phyloP scores from a whole-genome alignment of 2,797 vertebrate species.

The Semaprochilodus insignis region DNA sequence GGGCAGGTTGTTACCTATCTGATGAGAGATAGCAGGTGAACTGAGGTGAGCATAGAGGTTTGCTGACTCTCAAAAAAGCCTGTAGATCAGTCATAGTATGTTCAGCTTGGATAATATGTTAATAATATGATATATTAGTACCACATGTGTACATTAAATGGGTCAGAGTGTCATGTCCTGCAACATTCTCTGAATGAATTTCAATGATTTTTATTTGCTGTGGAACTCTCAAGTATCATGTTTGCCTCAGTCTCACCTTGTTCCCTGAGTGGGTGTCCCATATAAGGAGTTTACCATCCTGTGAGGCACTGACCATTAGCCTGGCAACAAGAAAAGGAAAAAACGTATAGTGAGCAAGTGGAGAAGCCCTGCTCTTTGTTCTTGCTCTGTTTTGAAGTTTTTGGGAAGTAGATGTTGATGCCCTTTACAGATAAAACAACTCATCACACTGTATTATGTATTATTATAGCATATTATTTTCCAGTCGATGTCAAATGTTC shows the following conservation, averaged over 20 bases:
- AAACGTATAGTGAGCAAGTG: neutral
- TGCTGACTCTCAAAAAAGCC: neutral
- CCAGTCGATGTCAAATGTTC: too few relatives aligned
- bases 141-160: neutral
- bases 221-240: neutral
- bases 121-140: neutral
- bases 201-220: neutral
- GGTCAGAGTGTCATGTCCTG: too few relatives aligned
- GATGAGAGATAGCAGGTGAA: neutral
- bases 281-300: constrained; percentile 90
- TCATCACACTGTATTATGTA: too few relatives aligned
- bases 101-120: neutral
- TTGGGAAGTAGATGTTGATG: too few relatives aligned
- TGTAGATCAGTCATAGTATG: neutral
- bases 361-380: neutral
- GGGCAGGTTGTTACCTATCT: neutral
- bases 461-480: too few relatives aligned
- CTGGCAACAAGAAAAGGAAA: constrained; percentile 63
- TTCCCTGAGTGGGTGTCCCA: constrained; percentile 86
- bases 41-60: neutral
- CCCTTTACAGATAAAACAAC: too few relatives aligned
- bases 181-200: neutral
- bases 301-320: constrained; percentile 89
- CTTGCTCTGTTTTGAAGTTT: neutral
- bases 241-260: constrained; percentile 68